These are phyloP conservation scores for Anoura caudifer DNA, from an alignment of 2,113 vertebrate species.

Conservation along the genomic window DNA sequence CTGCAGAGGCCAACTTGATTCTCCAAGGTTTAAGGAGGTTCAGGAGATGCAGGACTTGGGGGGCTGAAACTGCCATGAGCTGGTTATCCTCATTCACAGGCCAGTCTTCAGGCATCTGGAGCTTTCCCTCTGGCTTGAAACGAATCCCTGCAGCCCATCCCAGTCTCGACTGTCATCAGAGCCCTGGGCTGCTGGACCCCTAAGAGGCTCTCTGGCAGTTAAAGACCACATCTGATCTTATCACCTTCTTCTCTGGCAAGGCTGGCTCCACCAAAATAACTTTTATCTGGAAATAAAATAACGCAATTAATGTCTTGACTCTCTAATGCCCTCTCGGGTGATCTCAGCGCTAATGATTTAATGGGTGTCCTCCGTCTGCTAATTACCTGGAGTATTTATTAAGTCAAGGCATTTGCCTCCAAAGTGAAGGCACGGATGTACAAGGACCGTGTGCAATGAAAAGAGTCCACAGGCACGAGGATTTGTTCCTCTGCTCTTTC, in stretches of 20 bases:
- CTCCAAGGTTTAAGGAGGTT: background rate
- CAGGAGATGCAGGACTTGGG: fast-evolving
- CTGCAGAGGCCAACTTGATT: background rate
- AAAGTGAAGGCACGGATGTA: background rate
- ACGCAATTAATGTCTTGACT: conserved; percentile 72
- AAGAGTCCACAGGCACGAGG: background rate
- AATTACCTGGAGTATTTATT: background rate
- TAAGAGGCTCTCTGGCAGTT: conserved; percentile 78
- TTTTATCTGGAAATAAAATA: conserved; percentile 84
- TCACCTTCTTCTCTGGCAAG: conserved; percentile 82
- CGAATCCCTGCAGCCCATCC: conserved; percentile 59
- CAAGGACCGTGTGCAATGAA: background rate
- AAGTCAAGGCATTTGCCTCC: background rate
- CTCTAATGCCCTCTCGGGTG: conserved; percentile 56
- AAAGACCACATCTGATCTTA: conserved; percentile 87
- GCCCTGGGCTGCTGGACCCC: conserved; percentile 64
- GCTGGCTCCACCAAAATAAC: conserved; percentile 81
- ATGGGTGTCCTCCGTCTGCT: background rate
- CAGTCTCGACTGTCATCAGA: conserved; percentile 60
- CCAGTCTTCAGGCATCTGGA: conserved; percentile 70
- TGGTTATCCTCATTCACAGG: background rate
- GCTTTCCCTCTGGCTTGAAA: conserved; percentile 45
- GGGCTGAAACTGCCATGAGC: background rate
- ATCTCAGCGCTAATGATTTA: conserved; percentile 53
- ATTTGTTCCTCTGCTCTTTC: background rate